A percentile compares a stretch with the other conserved stretches of the same genome.
These are phyloP conservation scores for Manis crassicaudata DNA, from an alignment of 2,797 vertebrate genomes.

Conservation along the genomic window DNA sequence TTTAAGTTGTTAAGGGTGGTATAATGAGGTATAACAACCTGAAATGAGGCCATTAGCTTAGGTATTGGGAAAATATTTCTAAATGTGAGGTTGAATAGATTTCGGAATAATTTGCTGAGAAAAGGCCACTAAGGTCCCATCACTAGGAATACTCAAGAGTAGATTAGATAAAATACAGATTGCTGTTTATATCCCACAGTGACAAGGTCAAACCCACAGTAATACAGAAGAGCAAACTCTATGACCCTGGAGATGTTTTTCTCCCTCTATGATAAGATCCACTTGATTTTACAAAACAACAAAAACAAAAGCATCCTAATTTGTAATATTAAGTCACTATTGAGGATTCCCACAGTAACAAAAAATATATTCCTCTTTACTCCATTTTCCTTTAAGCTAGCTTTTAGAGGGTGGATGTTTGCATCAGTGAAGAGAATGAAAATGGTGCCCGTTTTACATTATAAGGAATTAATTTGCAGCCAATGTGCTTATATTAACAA, in stretches of 20 bases:
- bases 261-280: background rate
- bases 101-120: conserved; percentile 70
- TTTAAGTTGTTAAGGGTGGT: conserved; percentile 50
- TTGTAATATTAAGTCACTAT: conserved; percentile 15
- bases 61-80: conserved; percentile 64
- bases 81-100: conserved; percentile 64
- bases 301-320: conserved; percentile 54
- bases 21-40: conserved; percentile 47
- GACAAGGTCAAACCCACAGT: conserved; percentile 55
- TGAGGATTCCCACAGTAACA: background rate
- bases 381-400: conserved; percentile 51
- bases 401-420: conserved; percentile 52
- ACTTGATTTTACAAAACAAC: conserved; percentile 59
- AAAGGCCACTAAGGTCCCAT: conserved; percentile 61
- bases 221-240: conserved; percentile 16
- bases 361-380: conserved; percentile 21
- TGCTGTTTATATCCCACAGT: conserved; percentile 32
- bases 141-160: conserved; percentile 57
- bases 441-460: conserved; percentile 63
- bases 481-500: conserved; percentile 78
- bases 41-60: conserved; percentile 61
- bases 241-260: background rate
- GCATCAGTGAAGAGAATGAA: conserved; percentile 39
- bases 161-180: conserved; percentile 56
- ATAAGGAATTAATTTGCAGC: conserved; percentile 73